These are phyloP conservation scores for Rhinogobius similis DNA, from an alignment of 2,113 vertebrate species.

Conservation along the genomic window DNA sequence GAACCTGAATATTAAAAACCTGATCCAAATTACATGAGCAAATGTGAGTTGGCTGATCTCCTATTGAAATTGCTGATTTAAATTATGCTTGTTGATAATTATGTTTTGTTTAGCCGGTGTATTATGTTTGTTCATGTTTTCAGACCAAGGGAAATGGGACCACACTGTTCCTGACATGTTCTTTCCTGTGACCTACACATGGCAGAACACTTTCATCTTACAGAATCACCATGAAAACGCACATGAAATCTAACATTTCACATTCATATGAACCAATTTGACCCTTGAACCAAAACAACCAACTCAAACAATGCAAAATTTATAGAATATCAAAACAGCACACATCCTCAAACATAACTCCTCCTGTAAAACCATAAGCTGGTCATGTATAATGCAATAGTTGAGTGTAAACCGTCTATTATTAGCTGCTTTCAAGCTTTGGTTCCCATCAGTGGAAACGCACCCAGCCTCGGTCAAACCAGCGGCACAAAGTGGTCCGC, in stretches of 20 bases:
- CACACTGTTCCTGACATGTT: not conserved
- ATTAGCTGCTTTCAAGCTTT: slow-evolving; percentile 5
- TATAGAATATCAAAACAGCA: not conserved
- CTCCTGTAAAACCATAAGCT: not conserved
- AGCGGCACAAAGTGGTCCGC: slow-evolving; percentile 6
- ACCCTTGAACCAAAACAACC: not conserved
- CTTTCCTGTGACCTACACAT: not conserved
- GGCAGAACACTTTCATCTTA: not conserved
- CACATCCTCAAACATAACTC: not conserved
- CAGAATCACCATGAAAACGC: not conserved
- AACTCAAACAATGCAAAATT: not conserved
- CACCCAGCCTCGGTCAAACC: slow-evolving; percentile 12
- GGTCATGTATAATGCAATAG: not conserved
- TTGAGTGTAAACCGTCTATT: slow-evolving; percentile 12
- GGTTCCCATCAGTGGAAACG: not conserved
- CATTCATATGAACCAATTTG: too few species aligned
- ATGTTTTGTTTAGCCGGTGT: too few species aligned
- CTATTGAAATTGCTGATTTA: too few species aligned
- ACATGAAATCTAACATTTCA: not conserved
- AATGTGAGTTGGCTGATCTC: too few species aligned
- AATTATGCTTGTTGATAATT: too few species aligned
- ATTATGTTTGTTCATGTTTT: not conserved
- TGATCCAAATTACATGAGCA: too few species aligned
- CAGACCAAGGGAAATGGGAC: not conserved
- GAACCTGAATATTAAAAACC: too few species aligned